Evolutionary conservation across 2,113 vertebrate species (phyloP).

Genomic region (Sarotherodon lohbergeri): DNA sequence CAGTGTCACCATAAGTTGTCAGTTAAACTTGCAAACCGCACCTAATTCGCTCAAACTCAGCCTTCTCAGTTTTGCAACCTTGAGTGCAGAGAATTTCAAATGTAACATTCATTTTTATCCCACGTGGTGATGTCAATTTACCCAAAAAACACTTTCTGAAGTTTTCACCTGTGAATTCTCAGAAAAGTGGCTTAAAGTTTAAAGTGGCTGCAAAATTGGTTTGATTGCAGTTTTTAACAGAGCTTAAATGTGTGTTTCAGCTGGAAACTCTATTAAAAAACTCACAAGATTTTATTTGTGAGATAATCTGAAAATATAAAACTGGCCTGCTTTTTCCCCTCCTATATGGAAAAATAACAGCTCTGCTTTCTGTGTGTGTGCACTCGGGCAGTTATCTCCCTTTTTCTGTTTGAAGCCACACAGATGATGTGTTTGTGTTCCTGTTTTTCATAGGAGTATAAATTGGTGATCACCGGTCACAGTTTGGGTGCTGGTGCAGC

Average conservation of each 20-base stretch:
- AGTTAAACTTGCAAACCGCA: not conserved
- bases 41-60: fast-evolving
- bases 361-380: not conserved
- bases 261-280: not conserved
- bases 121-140: not conserved
- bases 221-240: not conserved
- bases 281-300: not conserved
- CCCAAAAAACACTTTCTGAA: not conserved
- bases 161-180: not conserved
- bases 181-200: not conserved
- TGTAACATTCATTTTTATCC: fast-evolving
- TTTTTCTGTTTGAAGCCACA: not conserved
- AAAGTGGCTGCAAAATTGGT: not conserved
- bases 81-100: not conserved
- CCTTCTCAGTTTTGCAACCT: not conserved
- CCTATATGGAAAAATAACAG: not conserved
- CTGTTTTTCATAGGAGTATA: constrained; percentile 81
- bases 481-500: constrained; percentile 92
- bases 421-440: not conserved
- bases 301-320: fast-evolving
- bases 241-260: not conserved
- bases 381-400: fast-evolving
- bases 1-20: not conserved
- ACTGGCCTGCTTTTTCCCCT: not conserved
- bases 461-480: constrained; percentile 90